Evolutionary conservation across 2,797 vertebrate genomes (phyloP).

Genomic region (Amniataba percoides): DNA sequence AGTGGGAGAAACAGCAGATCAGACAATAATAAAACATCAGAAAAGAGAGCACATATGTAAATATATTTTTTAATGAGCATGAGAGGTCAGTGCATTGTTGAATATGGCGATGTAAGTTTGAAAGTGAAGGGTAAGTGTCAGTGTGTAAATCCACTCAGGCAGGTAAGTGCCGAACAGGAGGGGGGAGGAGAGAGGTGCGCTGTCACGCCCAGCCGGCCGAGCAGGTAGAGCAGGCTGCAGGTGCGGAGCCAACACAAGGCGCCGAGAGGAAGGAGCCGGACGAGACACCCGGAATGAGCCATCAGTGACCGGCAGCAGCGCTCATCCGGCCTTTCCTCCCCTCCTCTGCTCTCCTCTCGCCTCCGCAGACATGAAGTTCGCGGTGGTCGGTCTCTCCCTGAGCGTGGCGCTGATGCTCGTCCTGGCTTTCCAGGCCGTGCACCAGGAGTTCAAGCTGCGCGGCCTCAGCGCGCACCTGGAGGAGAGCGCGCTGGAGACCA

Average conservation of each 20-base stretch:
- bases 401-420: conserved; percentile 49
- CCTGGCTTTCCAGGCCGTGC: conserved; percentile 68
- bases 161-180: background rate
- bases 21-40: background rate
- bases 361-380: conserved; percentile 67
- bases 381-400: conserved; percentile 25
- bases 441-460: conserved; percentile 74
- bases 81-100: background rate
- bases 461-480: background rate
- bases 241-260: fast-evolving
- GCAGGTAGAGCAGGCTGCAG: conserved; percentile 59
- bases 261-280: fast-evolving
- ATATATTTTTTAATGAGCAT: too few relatives aligned
- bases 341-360: background rate
- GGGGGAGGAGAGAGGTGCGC: conserved; percentile 20
- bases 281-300: conserved; percentile 13
- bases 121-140: too few relatives aligned
- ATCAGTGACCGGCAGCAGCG: background rate
- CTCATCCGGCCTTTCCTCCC: background rate
- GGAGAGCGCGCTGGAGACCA: conserved; percentile 20
- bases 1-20: background rate
- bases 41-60: background rate
- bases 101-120: too few relatives aligned
- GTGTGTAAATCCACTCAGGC: too few relatives aligned
- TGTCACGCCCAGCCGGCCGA: conserved; percentile 54